These are phyloP conservation scores for Dendrolimus punctatus DNA, from an alignment of 1,140 invertebrate genomes.

Conservation along the genomic window DNA sequence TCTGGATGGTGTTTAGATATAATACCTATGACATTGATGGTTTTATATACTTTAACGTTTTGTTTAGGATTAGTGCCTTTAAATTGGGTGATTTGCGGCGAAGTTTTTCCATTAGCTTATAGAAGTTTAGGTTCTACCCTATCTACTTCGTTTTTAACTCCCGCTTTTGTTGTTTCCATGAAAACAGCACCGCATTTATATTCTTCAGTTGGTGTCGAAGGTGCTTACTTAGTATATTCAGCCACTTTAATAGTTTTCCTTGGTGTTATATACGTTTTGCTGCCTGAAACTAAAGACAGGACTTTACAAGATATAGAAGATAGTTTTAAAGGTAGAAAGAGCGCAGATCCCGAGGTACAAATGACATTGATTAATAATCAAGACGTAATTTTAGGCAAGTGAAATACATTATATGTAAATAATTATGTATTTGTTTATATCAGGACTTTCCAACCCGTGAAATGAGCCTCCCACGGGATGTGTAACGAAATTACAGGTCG, in stretches of 20 bases:
- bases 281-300: slow-evolving; percentile 62
- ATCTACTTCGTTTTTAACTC: slow-evolving; percentile 60
- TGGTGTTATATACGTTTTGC: slow-evolving; percentile 42
- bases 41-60: slow-evolving; percentile 51
- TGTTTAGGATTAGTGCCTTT: slow-evolving; percentile 58
- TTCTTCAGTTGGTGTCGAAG: slow-evolving; percentile 54
- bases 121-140: slow-evolving; percentile 61
- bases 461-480: too few species aligned
- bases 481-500: too few species aligned
- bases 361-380: slow-evolving; percentile 41
- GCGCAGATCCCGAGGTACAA: slow-evolving; percentile 40
- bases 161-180: slow-evolving; percentile 63
- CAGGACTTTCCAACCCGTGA: too few species aligned
- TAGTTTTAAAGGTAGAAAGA: slow-evolving; percentile 52
- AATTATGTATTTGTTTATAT: not conserved
- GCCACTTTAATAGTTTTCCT: slow-evolving; percentile 44
- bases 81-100: slow-evolving; percentile 65
- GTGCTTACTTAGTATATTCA: slow-evolving; percentile 58
- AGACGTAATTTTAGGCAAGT: slow-evolving; percentile 14
- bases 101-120: slow-evolving; percentile 61
- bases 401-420: slow-evolving; percentile 1
- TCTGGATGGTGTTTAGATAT: slow-evolving; percentile 35
- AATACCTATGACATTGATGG: slow-evolving; percentile 53
- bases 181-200: slow-evolving; percentile 62
- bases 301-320: slow-evolving; percentile 61